Conservation (phyloP, 2,797 vertebrate species). For the Pachyuromys duprasi region DNA sequence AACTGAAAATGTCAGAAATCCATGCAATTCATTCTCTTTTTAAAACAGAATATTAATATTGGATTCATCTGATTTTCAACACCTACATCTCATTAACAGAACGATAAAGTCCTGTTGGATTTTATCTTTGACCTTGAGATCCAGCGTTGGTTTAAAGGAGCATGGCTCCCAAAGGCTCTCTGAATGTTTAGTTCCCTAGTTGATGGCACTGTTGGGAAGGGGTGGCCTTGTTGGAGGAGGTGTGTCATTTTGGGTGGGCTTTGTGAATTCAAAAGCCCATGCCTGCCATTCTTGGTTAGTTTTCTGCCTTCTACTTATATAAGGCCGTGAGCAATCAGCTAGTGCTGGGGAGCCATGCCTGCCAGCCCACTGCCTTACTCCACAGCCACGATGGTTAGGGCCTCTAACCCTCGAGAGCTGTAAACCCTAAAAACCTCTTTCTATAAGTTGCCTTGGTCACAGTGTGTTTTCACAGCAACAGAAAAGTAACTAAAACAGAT, state of each 20-base stretch:
- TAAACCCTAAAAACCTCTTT: not conserved
- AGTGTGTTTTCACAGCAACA: not conserved
- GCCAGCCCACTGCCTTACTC: not conserved
- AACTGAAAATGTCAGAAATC: conserved; percentile 38
- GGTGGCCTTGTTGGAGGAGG: not conserved
- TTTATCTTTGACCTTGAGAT: not conserved
- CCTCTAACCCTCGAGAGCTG: not conserved
- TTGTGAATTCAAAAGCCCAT: not conserved
- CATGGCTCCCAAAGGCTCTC: not conserved
- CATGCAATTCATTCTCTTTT: conserved; percentile 23
- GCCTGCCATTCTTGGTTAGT: not conserved
- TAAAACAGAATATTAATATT: conserved; percentile 40
- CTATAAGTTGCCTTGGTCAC: not conserved
- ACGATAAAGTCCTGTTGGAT: not conserved
- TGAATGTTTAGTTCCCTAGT: not conserved
- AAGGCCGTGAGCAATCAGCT: not conserved
- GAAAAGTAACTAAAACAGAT: not conserved
- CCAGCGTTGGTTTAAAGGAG: not conserved
- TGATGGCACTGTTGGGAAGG: not conserved
- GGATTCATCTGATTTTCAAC: conserved; percentile 23
- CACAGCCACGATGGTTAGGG: not conserved
- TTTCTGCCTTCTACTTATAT: not conserved
- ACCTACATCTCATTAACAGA: conserved; percentile 30
- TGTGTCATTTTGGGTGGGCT: not conserved
- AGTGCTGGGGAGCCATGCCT: not conserved